Base-by-base conservation (phyloP, 2,888 invertebrate species). In the Tachystola acroxantha region DNA sequence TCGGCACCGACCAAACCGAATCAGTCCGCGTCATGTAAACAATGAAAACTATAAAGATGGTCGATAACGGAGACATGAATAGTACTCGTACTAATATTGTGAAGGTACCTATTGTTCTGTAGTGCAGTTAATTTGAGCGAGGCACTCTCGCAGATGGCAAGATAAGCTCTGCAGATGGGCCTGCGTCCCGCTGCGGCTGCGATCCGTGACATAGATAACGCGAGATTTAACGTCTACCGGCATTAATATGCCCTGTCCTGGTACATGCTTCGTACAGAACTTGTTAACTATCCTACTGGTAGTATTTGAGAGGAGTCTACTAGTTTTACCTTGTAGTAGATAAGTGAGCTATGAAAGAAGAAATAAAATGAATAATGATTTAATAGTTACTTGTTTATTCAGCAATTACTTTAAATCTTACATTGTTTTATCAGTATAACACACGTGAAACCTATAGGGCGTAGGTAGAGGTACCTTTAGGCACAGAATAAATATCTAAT, bases 161-260 rank as follows among this genome's bases (percentile, higher is more conserved):
- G 73, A 75, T 76, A 70, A 57, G 53, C 48, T 43, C 46, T 48
- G 49, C 50, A 64, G 74, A 73, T 71, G 64, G 57, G 53, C 45
- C 49, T 42, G 53, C 52, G 54, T 56, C 64, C 63, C 59, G 61
- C 52, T 59, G 55, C 52, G 50, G 46, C 53, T 57, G 43, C 58
- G 76, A 76, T 77, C 68, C 57, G 64, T 69, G 71, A 73, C 76
- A 71, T 51, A 67, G 75, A 77, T 78, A 75, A 57, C 57, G 60
- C 48, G 53, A 57, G 46, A 30, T 37, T 37, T 16, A 33, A 30
- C 6, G 16, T 30, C 29, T 30, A 25, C 25, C 10, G 7, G 48
- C 52, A 57, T 57, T 57, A 59, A 58, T 64, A 58, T 62, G 56
- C 53, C 1, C 27, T 24, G 6, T n/a, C n/a, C n/a, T 40, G 37